phyloP scores from a whole-genome alignment of 2,113 vertebrate species.

The Oxyruncus cristatus region DNA sequence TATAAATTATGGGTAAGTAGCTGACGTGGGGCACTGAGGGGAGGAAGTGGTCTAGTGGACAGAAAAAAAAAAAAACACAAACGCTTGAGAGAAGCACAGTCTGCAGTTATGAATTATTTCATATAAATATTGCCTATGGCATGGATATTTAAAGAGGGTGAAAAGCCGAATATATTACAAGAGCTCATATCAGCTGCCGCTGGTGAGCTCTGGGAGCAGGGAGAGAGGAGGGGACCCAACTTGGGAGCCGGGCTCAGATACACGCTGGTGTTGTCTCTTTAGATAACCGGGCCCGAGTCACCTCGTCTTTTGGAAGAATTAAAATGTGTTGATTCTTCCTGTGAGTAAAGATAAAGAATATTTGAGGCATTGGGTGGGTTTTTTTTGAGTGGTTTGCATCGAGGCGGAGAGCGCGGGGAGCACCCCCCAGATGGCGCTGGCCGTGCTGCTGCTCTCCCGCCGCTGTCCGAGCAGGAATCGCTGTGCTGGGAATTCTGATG shows the following conservation, averaged over 20 bases:
- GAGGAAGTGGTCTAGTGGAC: neutral
- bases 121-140: slow-evolving; percentile 36
- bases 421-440: slow-evolving; percentile 60
- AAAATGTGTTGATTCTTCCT: fast-evolving
- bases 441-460: neutral
- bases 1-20: neutral
- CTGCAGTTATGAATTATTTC: slow-evolving; percentile 45
- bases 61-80: neutral
- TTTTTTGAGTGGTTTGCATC: fast-evolving
- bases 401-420: fast-evolving
- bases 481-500: slow-evolving; percentile 9
- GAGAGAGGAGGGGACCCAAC: neutral
- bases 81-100: neutral
- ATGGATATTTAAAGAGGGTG: slow-evolving; percentile 12
- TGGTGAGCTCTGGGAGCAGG: neutral
- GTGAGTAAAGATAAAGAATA: fast-evolving
- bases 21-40: neutral
- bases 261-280: fast-evolving
- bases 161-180: neutral
- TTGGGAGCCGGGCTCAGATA: neutral
- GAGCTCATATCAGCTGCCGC: neutral
- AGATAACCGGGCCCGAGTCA: fast-evolving
- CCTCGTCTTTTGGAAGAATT: fast-evolving
- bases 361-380: neutral
- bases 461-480: neutral